Conservation (phyloP, 2,888 invertebrate genomes). For the Leucophenga maculata region DNA sequence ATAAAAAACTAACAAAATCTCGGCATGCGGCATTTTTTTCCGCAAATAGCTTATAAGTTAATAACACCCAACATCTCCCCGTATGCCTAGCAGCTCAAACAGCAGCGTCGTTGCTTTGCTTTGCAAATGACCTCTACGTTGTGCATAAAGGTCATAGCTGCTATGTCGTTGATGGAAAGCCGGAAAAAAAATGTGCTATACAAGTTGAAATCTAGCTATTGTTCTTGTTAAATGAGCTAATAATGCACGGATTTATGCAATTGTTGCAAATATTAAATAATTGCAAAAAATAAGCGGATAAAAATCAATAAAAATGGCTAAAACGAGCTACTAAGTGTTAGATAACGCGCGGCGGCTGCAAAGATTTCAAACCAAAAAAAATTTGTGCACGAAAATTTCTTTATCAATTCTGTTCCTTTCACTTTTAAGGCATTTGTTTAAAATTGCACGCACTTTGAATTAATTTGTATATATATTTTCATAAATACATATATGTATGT, state of each 20-base stretch:
- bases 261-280: conserved; percentile 19
- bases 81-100: too few species aligned
- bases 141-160: conserved; percentile 58
- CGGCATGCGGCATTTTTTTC: not conserved
- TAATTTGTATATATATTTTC: not conserved
- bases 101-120: too few species aligned
- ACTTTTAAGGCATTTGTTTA: not conserved
- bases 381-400: conserved; percentile 23
- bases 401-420: too few species aligned
- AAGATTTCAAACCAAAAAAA: not conserved
- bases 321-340: conserved; percentile 38
- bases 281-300: conserved; percentile 4
- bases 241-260: not conserved
- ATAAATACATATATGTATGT: too few species aligned
- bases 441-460: conserved; percentile 8
- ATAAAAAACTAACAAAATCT: not conserved
- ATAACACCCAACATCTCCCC: not conserved
- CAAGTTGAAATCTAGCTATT: conserved; percentile 4
- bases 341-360: conserved; percentile 42
- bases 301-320: conserved; percentile 18
- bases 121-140: conserved; percentile 61
- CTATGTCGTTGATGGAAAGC: conserved; percentile 30
- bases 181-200: conserved; percentile 33
- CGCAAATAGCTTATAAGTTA: not conserved
- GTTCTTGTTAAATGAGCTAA: not conserved